These are phyloP conservation scores for Cochlearius cochlearius DNA, from an alignment of 2,113 vertebrate genomes.

Conservation along the genomic window DNA sequence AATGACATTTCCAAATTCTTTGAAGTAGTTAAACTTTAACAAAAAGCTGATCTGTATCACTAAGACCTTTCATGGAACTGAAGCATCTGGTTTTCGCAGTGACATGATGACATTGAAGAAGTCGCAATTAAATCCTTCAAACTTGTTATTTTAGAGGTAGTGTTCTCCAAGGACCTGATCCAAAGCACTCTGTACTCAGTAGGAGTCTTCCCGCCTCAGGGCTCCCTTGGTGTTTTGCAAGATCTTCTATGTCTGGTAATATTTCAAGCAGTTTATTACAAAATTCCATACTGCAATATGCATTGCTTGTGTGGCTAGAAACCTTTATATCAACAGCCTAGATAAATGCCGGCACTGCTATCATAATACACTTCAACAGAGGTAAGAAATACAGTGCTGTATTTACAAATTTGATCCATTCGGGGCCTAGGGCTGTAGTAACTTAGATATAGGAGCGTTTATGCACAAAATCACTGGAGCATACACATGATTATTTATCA, in stretches of 20 bases:
- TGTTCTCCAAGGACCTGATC: neutral
- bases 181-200: neutral
- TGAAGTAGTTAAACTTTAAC: neutral
- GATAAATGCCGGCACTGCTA: constrained; percentile 8
- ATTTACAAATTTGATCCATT: neutral
- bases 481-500: neutral
- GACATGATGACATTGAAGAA: neutral
- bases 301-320: neutral
- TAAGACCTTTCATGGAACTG: neutral
- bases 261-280: constrained; percentile 21
- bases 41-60: neutral
- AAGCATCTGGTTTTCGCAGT: neutral
- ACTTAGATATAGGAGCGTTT: neutral
- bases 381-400: neutral
- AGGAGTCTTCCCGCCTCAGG: neutral
- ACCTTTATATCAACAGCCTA: neutral
- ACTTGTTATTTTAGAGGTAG: neutral
- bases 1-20: neutral
- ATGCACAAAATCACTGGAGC: neutral
- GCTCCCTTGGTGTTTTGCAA: neutral
- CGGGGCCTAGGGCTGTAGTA: neutral
- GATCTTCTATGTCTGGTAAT: neutral
- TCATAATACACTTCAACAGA: neutral
- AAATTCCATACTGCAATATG: neutral
- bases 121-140: neutral